Evolutionary conservation across 2,113 vertebrate genomes (phyloP), one percentile per base, ranked within the genome.

Genomic region (Urocitellus parryii): DNA sequence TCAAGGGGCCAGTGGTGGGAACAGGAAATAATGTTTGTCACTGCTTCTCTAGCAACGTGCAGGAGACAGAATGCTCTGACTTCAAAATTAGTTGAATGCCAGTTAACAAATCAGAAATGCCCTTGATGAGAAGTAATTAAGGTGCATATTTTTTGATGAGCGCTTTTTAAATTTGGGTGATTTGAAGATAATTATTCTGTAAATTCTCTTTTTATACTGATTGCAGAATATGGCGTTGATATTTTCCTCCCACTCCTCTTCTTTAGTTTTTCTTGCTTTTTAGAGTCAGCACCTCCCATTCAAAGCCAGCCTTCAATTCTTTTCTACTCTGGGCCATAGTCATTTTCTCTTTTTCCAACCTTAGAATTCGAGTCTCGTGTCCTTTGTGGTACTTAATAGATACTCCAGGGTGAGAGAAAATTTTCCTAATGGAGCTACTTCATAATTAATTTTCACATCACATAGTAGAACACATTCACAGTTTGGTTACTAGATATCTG

Each of bases 161-260:
- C 82, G 29, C 4, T 39, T 85, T 77, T 79, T 67, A n/a, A 92
- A 83, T 32, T 68, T 45, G 53, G 74, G 4, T 83, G 48, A 20
- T 88, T 56, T 88, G 65, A 78, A 82, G 84, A 79, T 82, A n/a
- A 87, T 93, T 86, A 12, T 63, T 25, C 25, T 74, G 8, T 90
- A 81, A 68, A 25, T 48, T 89, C 20, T 73, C 6, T 37, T 94
- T 61, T 68, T 82, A 63, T 63, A 39, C 37, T 68, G 39, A 86
- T 63, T 48, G 8, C 39, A 25, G 42, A 95, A 56, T 61, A 16
- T 76, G 56, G 24, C 39, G 4, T 80, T 58, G 34, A 25, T 56
- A 34, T 39, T 91, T 70, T 2, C 65, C 65, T 74, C 78, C 17
- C 20, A 58, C 24, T 85, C 39, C 27, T 51, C 77, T 78, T 81